Evolutionary conservation across 2,888 invertebrate species (phyloP), one percentile per base, ranked within the genome.

Genomic region (Hetaerina titia): DNA sequence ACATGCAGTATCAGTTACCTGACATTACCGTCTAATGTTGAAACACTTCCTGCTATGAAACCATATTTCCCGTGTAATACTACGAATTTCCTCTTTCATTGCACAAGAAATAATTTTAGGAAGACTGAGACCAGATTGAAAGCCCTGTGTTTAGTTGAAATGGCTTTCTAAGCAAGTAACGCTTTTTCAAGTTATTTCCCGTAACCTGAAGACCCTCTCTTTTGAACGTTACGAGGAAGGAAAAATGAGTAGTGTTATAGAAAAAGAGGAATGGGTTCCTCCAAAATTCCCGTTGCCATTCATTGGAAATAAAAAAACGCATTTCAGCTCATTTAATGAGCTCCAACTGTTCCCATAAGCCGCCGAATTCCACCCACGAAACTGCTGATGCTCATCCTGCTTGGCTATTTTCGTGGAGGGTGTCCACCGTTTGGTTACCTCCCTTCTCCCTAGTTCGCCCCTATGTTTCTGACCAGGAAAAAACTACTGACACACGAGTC

Each of bases 251-350:
- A 8, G 69, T 69, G 8, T 6, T 22, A 22, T n/a, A n/a, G 69
- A 45, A 45, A 45, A 45, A 45, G 45, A 45, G 45, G 45, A 45
- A 45, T 2, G 4, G 45, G 45, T 45, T 45, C 45, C 45, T 45
- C 45, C 22, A 22, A 9, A 69, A 69, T 22, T 69, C 22, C 69
- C 69, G 69, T 69, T 69, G 22, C 22, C 69, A 69, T 69, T 69
- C 69, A 69, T 0, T 69, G 69, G 69, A 69, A 69, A 22, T 69
- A 19, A n/a, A 69, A 69, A 69, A 69, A 9, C 22, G 22, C 69
- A 69, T n/a, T 69, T n/a, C 69, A 69, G 69, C 69, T 22, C 69
- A 69, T 69, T 69, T 69, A 69, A 69, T 69, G 69, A 69, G 69
- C 69, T 69, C 69, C 69, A 69, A 69, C 7, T 69, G 69, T 69